These are phyloP conservation scores for Casuarius casuarius DNA, from an alignment of 2,113 vertebrate genomes.

Conservation along the genomic window DNA sequence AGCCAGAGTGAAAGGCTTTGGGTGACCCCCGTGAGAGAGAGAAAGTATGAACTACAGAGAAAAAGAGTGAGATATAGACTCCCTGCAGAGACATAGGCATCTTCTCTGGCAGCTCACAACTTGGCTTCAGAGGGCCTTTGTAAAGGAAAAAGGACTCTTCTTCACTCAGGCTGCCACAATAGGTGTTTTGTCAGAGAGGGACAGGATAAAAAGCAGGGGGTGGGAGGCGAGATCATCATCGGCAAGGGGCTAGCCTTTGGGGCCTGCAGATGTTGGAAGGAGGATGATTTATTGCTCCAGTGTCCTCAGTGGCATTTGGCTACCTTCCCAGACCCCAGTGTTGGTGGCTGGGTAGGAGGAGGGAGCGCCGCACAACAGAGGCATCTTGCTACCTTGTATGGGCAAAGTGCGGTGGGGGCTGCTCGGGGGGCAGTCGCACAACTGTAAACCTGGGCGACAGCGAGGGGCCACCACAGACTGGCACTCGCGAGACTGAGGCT, in stretches of 20 bases:
- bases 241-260: conserved; percentile 84
- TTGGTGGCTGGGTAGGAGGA: conserved; percentile 73
- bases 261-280: conserved; percentile 89
- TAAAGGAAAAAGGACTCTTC: conserved; percentile 90
- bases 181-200: conserved; percentile 90
- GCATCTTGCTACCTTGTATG: conserved; percentile 84
- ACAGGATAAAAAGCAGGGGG: conserved; percentile 77
- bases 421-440: background rate
- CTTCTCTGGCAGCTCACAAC: conserved; percentile 87
- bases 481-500: accelerated
- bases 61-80: conserved; percentile 79
- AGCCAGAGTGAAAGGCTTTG: conserved; percentile 90
- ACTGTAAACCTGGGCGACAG: accelerated
- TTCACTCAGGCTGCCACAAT: conserved; percentile 91
- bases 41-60: conserved; percentile 81
- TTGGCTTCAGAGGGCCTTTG: conserved; percentile 93
- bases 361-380: conserved; percentile 75
- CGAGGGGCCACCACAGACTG: background rate
- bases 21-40: conserved; percentile 91
- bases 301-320: conserved; percentile 94
- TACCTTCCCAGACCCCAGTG: conserved; percentile 88
- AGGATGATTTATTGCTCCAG: conserved; percentile 92
- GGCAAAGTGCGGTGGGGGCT: conserved; percentile 71
- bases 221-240: conserved; percentile 80
- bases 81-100: conserved; percentile 88